Evolutionary conservation across 2,113 vertebrate genomes (phyloP).

Genomic region (Paracanthobrama guichenoti): DNA sequence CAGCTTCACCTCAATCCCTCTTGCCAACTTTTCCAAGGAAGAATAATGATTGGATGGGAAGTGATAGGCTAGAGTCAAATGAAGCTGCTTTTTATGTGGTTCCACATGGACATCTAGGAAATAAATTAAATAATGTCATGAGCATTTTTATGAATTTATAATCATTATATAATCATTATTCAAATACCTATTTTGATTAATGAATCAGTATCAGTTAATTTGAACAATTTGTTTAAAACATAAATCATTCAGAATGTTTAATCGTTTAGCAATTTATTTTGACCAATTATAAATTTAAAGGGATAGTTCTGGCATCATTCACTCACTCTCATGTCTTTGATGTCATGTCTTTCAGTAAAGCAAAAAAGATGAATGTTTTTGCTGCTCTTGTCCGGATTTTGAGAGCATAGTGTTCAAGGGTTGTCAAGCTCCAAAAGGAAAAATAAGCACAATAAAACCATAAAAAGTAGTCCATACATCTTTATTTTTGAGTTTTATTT

Average conservation of each 20-base stretch:
- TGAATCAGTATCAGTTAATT: background rate
- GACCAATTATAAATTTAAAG: background rate
- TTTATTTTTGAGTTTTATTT: too few species aligned
- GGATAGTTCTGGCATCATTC: background rate
- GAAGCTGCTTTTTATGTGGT: constrained; percentile 96
- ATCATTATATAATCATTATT: background rate
- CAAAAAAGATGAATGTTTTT: background rate
- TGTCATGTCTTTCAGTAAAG: background rate
- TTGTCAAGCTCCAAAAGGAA: background rate
- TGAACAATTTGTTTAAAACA: background rate
- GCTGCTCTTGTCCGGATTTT: background rate
- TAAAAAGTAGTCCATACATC: background rate
- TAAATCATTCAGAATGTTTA: background rate
- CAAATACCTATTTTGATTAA: background rate
- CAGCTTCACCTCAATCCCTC: constrained; percentile 85
- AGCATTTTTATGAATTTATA: background rate
- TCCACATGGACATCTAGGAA: constrained; percentile 88
- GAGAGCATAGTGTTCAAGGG: background rate
- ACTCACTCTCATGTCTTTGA: background rate
- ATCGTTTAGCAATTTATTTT: background rate
- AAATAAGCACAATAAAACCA: background rate
- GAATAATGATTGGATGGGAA: constrained; percentile 90
- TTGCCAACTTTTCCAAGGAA: constrained; percentile 89
- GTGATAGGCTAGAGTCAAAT: constrained; percentile 95
- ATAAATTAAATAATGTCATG: background rate